Evolutionary conservation across 2,888 invertebrate genomes (phyloP).

Genomic region (Dascillus cervinus): DNA sequence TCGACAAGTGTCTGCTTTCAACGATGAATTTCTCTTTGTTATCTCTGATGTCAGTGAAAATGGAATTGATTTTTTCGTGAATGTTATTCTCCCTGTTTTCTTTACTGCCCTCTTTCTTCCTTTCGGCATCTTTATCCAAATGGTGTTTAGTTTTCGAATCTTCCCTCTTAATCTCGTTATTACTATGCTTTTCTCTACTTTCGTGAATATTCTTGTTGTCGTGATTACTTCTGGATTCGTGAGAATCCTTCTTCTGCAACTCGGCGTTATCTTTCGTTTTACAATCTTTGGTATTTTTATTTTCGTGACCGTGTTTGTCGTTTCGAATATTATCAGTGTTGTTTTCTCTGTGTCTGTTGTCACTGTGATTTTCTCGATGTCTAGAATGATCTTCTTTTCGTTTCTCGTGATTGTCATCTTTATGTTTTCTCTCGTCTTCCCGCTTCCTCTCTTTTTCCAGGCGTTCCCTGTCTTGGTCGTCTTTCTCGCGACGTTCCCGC

Average conservation of each 20-base stretch:
- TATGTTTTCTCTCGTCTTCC: constrained; percentile 18
- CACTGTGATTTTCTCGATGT: constrained; percentile 48
- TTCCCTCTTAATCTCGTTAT: constrained; percentile 20
- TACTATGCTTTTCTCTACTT: constrained; percentile 32
- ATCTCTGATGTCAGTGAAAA: constrained; percentile 27
- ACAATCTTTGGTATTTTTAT: constrained; percentile 38
- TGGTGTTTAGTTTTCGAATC: constrained; percentile 31
- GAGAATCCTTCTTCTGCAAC: constrained; percentile 20
- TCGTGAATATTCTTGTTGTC: constrained; percentile 36
- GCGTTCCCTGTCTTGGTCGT: constrained; percentile 34
- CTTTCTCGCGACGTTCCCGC: constrained; percentile 32
- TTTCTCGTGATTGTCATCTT: constrained; percentile 34
- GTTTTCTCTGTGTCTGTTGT: constrained; percentile 32
- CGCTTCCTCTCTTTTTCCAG: constrained; percentile 31
- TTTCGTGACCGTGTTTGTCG: constrained; percentile 35
- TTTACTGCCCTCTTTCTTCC: constrained; percentile 40
- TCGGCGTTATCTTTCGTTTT: constrained; percentile 36
- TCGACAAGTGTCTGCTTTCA: constrained; percentile 44
- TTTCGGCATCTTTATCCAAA: constrained; percentile 40
- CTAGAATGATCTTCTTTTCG: constrained; percentile 45
- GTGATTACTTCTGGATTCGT: constrained; percentile 24
- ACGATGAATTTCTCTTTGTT: constrained; percentile 30
- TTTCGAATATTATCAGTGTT: constrained; percentile 32
- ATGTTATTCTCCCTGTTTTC: constrained; percentile 47
- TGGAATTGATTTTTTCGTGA: constrained; percentile 44